Percentiles rank a stretch among this genome's conserved stretches.
These are phyloP conservation scores for Ectemnius lituratus DNA, from an alignment of 2,888 invertebrate genomes.

Conservation along the genomic window DNA sequence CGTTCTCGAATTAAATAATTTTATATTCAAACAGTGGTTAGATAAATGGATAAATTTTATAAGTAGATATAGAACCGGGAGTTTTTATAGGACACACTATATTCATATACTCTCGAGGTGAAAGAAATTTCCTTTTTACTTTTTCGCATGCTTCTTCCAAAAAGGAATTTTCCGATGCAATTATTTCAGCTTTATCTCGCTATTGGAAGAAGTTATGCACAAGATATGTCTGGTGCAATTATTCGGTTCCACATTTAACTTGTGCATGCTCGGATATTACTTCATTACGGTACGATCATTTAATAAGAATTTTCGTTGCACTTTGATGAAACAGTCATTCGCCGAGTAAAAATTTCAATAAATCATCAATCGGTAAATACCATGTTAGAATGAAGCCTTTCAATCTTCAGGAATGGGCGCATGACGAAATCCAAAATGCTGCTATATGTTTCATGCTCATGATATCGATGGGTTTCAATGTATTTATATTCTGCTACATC, in stretches of 20 bases:
- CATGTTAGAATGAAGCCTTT: neutral
- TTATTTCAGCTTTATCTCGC: conserved; percentile 60
- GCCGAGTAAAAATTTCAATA: too few relatives aligned
- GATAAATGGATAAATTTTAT: too few relatives aligned
- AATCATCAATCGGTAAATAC: too few relatives aligned
- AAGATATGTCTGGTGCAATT: conserved; percentile 68
- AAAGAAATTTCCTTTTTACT: too few relatives aligned
- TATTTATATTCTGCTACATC: conserved; percentile 71
- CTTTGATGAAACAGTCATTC: too few relatives aligned
- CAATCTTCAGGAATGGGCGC: conserved; percentile 24
- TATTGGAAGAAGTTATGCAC: conserved; percentile 62
- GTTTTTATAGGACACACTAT: too few relatives aligned
- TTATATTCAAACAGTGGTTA: too few relatives aligned
- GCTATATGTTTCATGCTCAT: conserved; percentile 19
- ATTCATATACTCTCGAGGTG: too few relatives aligned
- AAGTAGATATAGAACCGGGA: too few relatives aligned
- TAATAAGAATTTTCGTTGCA: too few relatives aligned
- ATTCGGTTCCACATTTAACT: conserved; percentile 68
- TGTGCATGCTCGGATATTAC: conserved; percentile 70
- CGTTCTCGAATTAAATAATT: too few relatives aligned
- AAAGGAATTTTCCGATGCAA: neutral
- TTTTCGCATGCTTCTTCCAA: too few relatives aligned
- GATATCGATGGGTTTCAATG: conserved; percentile 66
- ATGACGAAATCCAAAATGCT: neutral
- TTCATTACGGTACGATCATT: conserved; percentile 63